Percentiles rank a stretch among this genome's conserved stretches.
Evolutionary conservation across 2,797 vertebrate genomes (phyloP).

Genomic region (Alca torda): DNA sequence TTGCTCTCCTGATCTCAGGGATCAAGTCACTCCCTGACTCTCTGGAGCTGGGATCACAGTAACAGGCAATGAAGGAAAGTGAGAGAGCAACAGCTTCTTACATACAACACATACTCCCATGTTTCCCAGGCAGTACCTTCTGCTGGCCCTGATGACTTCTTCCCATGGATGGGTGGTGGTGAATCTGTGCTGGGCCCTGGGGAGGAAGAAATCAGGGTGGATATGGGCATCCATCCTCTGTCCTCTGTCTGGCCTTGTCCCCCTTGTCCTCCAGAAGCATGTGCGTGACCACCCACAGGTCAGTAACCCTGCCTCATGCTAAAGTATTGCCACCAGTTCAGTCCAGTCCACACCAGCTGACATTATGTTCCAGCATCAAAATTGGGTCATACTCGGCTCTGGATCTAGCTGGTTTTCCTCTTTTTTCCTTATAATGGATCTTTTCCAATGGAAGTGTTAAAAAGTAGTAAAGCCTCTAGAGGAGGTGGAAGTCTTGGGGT

Average conservation of each 20-base stretch:
- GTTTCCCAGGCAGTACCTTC: background rate
- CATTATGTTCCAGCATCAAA: background rate
- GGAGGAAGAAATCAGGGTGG: background rate
- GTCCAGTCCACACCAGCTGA: background rate
- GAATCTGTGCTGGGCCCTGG: background rate
- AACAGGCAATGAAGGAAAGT: background rate
- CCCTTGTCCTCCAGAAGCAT: background rate
- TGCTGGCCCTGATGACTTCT: background rate
- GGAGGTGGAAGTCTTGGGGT: background rate
- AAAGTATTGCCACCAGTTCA: background rate
- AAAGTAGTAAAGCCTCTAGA: background rate
- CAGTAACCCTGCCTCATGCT: background rate
- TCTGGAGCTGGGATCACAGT: background rate
- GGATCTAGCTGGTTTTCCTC: background rate
- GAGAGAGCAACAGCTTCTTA: background rate
- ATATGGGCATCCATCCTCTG: background rate
- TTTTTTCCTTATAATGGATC: background rate
- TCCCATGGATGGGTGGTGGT: accelerated
- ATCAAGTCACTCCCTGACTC: too few relatives aligned
- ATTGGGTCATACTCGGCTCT: background rate
- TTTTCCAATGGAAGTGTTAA: background rate
- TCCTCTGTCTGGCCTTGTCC: background rate
- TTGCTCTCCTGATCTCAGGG: background rate
- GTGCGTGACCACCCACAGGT: background rate
- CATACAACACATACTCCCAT: background rate